A percentile compares a stretch with the other conserved stretches of the same genome.
These are phyloP conservation scores for Barnardius zonarius DNA, from an alignment of 2,113 vertebrate genomes.

Conservation along the genomic window DNA sequence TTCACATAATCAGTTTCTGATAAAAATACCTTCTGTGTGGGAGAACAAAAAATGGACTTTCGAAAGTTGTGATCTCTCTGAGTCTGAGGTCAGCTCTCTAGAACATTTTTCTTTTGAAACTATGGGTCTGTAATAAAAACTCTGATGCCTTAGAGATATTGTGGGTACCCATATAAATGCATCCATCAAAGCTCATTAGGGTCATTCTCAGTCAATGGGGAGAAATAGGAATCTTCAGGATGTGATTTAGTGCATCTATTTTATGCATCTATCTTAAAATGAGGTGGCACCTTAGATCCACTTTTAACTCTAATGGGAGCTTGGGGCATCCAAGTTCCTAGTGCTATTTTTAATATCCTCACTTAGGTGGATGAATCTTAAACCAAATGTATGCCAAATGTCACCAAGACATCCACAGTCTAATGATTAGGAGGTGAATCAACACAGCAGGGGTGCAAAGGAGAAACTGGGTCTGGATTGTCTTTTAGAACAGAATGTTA, in stretches of 20 bases:
- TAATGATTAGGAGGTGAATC: neutral
- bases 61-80: neutral
- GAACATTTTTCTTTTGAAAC: neutral
- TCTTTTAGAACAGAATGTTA: neutral
- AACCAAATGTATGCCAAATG: neutral
- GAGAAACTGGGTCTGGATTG: neutral
- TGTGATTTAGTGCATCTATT: neutral
- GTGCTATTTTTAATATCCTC: neutral
- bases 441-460: neutral
- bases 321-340: neutral
- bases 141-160: neutral
- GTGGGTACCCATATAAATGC: neutral
- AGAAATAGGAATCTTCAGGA: neutral
- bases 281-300: neutral
- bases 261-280: neutral
- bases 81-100: neutral
- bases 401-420: neutral
- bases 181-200: neutral
- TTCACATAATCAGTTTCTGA: neutral
- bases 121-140: neutral
- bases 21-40: neutral
- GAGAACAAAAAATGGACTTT: neutral
- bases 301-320: neutral
- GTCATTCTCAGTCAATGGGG: neutral
- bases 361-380: neutral